Conservation (phyloP, 1,140 invertebrate species). For the Solenopsis fugax region DNA sequence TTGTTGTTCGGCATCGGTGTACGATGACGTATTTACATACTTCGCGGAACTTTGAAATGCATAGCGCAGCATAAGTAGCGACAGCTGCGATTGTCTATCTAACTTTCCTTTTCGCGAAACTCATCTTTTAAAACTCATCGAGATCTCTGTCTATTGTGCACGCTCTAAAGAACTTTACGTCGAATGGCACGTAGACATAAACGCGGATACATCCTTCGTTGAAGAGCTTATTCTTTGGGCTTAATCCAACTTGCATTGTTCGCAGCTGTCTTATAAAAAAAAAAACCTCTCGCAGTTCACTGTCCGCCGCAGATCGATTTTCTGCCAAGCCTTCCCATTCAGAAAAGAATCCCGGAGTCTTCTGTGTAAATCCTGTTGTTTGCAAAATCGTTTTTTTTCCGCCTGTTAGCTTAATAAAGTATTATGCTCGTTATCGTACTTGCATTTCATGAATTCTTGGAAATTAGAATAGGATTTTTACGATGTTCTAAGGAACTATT, state of each 20-base stretch:
- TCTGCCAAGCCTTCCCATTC: slow-evolving; percentile 25
- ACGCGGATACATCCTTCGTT: slow-evolving; percentile 23
- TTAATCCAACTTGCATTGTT: slow-evolving; percentile 65
- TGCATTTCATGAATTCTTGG: not conserved
- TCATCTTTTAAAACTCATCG: slow-evolving; percentile 47
- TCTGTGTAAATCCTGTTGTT: slow-evolving; percentile 33
- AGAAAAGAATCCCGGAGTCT: not conserved
- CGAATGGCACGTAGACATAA: slow-evolving; percentile 34
- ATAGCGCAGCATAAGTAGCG: slow-evolving; percentile 13
- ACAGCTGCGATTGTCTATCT: slow-evolving; percentile 48
- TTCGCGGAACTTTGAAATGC: slow-evolving; percentile 26
- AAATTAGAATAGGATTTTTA: not conserved
- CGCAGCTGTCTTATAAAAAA: slow-evolving; percentile 23
- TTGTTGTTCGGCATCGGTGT: slow-evolving; percentile 23
- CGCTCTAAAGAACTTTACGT: slow-evolving; percentile 46
- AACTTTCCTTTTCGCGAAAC: slow-evolving; percentile 41
- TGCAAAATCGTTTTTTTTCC: slow-evolving; percentile 15
- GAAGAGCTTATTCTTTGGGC: slow-evolving; percentile 54
- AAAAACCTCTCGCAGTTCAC: slow-evolving; percentile 49
- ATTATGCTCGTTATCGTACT: not conserved
- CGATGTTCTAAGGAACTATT: not conserved
- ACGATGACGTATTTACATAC: slow-evolving; percentile 47
- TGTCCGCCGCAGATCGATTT: slow-evolving; percentile 47
- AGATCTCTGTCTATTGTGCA: slow-evolving; percentile 36
- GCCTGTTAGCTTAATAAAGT: slow-evolving; percentile 9